Evolutionary conservation across 2,797 vertebrate species (phyloP), one percentile per base, ranked within the genome.

Genomic region (Platalea minor): DNA sequence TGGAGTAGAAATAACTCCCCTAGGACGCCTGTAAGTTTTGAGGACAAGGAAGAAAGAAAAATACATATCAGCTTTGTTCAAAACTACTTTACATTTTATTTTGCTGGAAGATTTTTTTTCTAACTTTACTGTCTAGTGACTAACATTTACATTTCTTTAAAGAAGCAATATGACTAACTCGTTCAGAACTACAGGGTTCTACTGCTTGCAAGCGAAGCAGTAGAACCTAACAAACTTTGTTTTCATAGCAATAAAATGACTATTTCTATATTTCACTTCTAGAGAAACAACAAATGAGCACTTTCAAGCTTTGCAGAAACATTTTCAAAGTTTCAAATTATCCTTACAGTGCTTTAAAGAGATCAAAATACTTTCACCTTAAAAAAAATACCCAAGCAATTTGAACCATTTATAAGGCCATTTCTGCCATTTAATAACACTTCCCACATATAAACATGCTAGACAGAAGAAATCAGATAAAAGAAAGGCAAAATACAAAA

Each of bases 1-100:
- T 10, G 99, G 99, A 50, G 99, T 99, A 81, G 99, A 99, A 96
- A 99, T 99, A 96, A 99, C 98, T 95, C 99, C 99, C 98, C 99
- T 98, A 39, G 98, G 98, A 96, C 98, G 98, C 94, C 99, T 99
- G 87, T 33, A 64, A 33, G 37, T 63, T 79, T 48, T 65, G 37
- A 68, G 37, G 13, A 83, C 90, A 84, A 74, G 74, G 68, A 92
- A 96, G 31, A 70, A 72, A 91, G 91, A 51, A 80, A 96, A 93
- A 95, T 7, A 80, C 17, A 17, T 3, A 75, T 96, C 68, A 93
- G 70, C 65, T 82, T 84, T 56, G 39, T 45, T 85, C 48, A 53
- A 43, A 75, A 73, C 4, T 13, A 23, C 43, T 54, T 65, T 4
- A 64, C 25, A 68, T 80, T 72, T 17, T 33, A 8, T 59, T 70